A percentile compares a stretch with the other conserved stretches of the same genome.
phyloP scores from a whole-genome alignment of 2,113 vertebrate species.

The Gasterosteus nipponicus region DNA sequence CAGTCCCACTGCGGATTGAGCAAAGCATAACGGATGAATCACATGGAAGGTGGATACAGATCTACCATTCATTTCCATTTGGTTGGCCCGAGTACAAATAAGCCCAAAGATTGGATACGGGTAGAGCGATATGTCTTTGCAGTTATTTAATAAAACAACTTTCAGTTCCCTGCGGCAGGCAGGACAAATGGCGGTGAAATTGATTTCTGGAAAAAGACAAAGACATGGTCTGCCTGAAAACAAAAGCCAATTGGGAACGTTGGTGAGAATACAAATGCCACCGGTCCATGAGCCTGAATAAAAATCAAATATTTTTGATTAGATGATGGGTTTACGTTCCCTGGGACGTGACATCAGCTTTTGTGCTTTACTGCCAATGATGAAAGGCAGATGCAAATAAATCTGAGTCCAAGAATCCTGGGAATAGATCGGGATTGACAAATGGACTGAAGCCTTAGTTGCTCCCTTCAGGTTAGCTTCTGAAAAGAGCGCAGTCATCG shows the following conservation, averaged over 20 bases:
- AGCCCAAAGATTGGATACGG: conserved; percentile 29
- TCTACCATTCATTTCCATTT: conserved; percentile 60
- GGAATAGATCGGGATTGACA: too few species aligned
- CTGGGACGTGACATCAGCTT: conserved; percentile 3
- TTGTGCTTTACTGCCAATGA: conserved; percentile 11
- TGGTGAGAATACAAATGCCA: neutral
- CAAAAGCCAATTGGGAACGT: conserved; percentile 3
- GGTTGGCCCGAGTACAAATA: conserved; percentile 53
- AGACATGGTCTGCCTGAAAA: conserved; percentile 8
- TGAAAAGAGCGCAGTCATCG: neutral
- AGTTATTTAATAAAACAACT: conserved; percentile 64
- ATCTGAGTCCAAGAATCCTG: conserved; percentile 2
- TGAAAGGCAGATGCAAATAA: conserved; percentile 29
- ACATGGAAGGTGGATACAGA: conserved; percentile 27
- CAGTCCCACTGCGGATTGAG: conserved; percentile 36
- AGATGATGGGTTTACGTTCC: conserved; percentile 17
- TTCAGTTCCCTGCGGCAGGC: conserved; percentile 26
- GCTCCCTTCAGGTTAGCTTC: conserved; percentile 24
- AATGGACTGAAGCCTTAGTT: conserved; percentile 19
- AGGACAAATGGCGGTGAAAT: conserved; percentile 21
- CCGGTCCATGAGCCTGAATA: neutral
- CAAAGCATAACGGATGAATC: conserved; percentile 53
- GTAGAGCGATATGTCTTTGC: conserved; percentile 47
- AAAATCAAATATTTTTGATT: conserved; percentile 19
- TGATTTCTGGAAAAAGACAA: neutral